phyloP scores from a whole-genome alignment of 2,888 invertebrate species.

The Parapristionchus giblindavisi region DNA sequence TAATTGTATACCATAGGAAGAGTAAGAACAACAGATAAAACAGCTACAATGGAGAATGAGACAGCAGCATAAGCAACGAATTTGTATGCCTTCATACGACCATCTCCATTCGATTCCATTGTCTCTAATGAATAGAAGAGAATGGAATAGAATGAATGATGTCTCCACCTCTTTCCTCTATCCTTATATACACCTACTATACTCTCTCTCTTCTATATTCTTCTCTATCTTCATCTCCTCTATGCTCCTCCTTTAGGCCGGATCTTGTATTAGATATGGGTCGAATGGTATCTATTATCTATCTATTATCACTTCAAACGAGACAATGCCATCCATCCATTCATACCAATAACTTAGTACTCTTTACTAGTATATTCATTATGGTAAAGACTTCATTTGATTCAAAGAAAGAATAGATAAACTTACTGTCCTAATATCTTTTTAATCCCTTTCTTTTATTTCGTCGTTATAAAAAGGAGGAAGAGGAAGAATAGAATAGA shows the following conservation, averaged over 20 bases:
- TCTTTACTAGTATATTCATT: not conserved
- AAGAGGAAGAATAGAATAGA: not conserved
- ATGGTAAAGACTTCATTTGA: not conserved
- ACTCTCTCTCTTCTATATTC: constrained; percentile 1
- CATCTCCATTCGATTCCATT: constrained; percentile 68
- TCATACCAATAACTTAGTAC: not conserved
- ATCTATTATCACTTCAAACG: constrained; percentile 8
- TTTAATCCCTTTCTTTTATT: constrained; percentile 5
- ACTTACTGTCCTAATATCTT: not conserved
- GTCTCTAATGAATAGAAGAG: constrained; percentile 3
- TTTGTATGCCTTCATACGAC: constrained; percentile 69
- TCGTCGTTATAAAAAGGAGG: not conserved
- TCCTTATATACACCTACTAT: not conserved
- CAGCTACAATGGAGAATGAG: constrained; percentile 68
- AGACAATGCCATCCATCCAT: constrained; percentile 8
- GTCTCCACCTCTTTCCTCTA: not conserved
- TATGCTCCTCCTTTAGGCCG: not conserved
- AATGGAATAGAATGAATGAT: not conserved
- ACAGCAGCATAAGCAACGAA: constrained; percentile 70
- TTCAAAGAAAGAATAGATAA: constrained; percentile 14
- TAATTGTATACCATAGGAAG: constrained; percentile 69
- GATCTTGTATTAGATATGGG: constrained; percentile 26
- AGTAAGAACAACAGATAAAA: constrained; percentile 69
- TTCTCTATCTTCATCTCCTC: constrained; percentile 1
- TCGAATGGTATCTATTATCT: constrained; percentile 32